Conservation (phyloP, 2,113 vertebrate genomes). For the Dasyornis broadbenti region DNA sequence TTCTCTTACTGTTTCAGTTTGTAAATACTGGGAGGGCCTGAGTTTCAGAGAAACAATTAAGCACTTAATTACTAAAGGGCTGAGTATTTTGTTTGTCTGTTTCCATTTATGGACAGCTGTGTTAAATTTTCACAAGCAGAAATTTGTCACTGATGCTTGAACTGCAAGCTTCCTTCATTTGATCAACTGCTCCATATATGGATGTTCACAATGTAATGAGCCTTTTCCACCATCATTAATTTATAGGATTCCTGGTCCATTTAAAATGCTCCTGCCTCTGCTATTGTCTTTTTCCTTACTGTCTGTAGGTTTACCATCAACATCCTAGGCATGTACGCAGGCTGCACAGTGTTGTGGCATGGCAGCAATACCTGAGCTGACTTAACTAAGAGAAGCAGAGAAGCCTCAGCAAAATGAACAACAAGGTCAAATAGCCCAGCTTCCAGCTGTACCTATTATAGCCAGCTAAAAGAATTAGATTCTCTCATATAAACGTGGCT, state of each 20-base stretch:
- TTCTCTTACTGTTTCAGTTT: background rate
- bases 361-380: background rate
- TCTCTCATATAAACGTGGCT: background rate
- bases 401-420: background rate
- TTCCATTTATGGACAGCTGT: background rate
- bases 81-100: background rate
- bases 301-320: rapidly evolving
- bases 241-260: background rate
- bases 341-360: background rate
- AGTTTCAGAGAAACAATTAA: background rate
- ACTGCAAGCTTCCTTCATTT: background rate
- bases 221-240: background rate
- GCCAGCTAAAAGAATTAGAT: background rate
- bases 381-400: background rate
- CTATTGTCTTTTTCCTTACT: background rate
- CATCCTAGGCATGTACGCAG: background rate
- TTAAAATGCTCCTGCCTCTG: background rate
- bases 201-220: background rate
- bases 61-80: background rate
- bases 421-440: background rate
- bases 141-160: background rate
- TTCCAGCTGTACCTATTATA: background rate
- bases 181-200: background rate
- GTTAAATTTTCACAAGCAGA: background rate
- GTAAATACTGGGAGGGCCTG: background rate